Evolutionary conservation across 2,113 vertebrate genomes (phyloP).

Genomic region (Diadophis punctatus): DNA sequence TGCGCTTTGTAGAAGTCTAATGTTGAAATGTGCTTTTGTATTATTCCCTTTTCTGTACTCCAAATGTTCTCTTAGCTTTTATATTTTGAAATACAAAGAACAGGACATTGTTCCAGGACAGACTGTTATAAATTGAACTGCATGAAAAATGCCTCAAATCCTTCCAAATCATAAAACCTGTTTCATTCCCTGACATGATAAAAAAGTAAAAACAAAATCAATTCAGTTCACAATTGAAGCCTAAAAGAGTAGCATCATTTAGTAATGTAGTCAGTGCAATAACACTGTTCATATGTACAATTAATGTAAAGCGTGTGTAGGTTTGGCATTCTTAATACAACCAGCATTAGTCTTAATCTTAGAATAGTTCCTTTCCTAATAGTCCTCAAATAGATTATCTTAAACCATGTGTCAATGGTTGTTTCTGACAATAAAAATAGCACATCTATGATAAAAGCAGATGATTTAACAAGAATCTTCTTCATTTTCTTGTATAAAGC

Average conservation of each 20-base stretch:
- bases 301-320: background rate
- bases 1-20: conserved; percentile 7
- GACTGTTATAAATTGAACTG: background rate
- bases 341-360: background rate
- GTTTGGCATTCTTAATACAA: background rate
- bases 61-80: background rate
- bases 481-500: conserved; percentile 21
- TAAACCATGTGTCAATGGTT: accelerated
- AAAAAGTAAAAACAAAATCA: background rate
- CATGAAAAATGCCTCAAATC: background rate
- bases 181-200: background rate
- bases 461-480: conserved; percentile 6
- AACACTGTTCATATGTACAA: background rate
- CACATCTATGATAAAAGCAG: conserved; percentile 26
- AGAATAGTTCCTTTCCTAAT: background rate
- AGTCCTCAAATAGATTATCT: background rate
- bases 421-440: background rate
- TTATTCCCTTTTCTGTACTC: conserved; percentile 12
- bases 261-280: background rate
- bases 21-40: conserved; percentile 15
- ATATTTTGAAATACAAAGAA: background rate
- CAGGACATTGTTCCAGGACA: accelerated
- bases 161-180: background rate
- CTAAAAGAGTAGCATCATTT: background rate
- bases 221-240: background rate